Evolutionary conservation across 2,113 vertebrate species (phyloP).

Genomic region (Ptychochromis oligacanthus): DNA sequence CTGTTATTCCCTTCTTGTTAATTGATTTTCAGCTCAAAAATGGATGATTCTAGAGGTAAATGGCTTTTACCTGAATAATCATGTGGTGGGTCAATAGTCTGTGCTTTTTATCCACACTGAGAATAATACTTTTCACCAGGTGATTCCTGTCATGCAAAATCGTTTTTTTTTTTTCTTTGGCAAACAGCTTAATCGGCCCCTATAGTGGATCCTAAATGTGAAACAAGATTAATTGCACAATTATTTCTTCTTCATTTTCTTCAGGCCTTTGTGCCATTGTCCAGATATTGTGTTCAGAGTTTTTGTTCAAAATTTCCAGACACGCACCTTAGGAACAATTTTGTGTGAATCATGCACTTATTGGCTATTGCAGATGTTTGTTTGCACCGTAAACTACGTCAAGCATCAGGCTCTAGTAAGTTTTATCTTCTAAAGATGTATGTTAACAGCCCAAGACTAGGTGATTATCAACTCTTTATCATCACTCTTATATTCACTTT

Average conservation of each 20-base stretch:
- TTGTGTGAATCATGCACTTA: slow-evolving; percentile 17
- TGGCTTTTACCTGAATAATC: not conserved
- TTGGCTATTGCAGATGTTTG: not conserved
- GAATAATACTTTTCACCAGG: not conserved
- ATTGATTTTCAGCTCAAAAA: slow-evolving; percentile 2
- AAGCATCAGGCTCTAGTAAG: not conserved
- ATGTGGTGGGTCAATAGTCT: slow-evolving; percentile 16
- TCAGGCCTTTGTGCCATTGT: not conserved
- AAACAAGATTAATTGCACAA: not conserved
- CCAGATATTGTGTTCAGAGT: not conserved
- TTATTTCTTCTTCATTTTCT: not conserved
- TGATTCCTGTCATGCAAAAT: not conserved
- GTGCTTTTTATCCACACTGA: not conserved
- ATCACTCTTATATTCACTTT: slow-evolving; percentile 23
- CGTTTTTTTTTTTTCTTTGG: not conserved
- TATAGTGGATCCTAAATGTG: not conserved
- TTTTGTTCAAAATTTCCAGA: not conserved
- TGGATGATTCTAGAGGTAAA: not conserved
- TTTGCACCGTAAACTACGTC: not conserved
- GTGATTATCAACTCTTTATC: not conserved
- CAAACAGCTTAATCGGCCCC: not conserved
- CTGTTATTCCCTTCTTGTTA: not conserved
- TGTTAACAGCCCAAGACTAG: slow-evolving; percentile 2
- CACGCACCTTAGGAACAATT: not conserved
- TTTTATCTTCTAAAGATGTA: slow-evolving; percentile 5